Conservation (phyloP, 2,888 invertebrate species). For the Heteropelma amictum region DNA sequence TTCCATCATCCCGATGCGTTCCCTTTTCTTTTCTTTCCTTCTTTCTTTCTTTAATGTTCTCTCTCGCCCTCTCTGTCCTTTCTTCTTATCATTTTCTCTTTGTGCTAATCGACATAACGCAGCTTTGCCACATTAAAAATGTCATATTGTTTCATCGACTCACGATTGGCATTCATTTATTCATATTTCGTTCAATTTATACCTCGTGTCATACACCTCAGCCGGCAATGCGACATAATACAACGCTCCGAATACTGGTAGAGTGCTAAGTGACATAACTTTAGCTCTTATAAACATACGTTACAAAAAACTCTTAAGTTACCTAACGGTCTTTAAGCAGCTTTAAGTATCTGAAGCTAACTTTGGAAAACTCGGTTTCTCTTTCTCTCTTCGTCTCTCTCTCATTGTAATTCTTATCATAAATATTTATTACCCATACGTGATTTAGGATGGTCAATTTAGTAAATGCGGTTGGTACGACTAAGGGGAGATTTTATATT, state of each 20-base stretch:
- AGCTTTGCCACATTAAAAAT: no score
- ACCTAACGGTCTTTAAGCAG: conserved; percentile 72
- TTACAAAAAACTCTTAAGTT: conserved; percentile 75
- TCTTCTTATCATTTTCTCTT: no score
- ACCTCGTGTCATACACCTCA: conserved; percentile 47
- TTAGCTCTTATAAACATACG: conserved; percentile 76
- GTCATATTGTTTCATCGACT: no score
- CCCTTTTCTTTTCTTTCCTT: conserved; percentile 27
- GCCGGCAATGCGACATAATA: conserved; percentile 65
- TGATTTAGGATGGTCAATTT: conserved; percentile 51
- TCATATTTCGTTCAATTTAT: not conserved
- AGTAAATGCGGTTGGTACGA: conserved; percentile 77
- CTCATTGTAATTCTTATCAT: conserved; percentile 23
- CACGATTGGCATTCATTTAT: no score
- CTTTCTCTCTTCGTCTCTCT: conserved; percentile 38
- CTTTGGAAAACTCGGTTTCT: conserved; percentile 71
- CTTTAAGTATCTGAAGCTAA: conserved; percentile 75
- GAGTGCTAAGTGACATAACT: conserved; percentile 60
- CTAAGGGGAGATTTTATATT: conserved; percentile 58
- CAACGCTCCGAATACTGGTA: conserved; percentile 75
- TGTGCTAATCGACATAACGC: no score
- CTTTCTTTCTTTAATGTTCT: no score
- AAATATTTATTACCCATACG: conserved; percentile 13
- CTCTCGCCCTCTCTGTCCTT: no score
- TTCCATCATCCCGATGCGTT: not conserved